A percentile compares a stretch with the other conserved stretches of the same genome.
Evolutionary conservation across 2,797 vertebrate genomes (phyloP).

Genomic region (Paedocypris micromegethes): DNA sequence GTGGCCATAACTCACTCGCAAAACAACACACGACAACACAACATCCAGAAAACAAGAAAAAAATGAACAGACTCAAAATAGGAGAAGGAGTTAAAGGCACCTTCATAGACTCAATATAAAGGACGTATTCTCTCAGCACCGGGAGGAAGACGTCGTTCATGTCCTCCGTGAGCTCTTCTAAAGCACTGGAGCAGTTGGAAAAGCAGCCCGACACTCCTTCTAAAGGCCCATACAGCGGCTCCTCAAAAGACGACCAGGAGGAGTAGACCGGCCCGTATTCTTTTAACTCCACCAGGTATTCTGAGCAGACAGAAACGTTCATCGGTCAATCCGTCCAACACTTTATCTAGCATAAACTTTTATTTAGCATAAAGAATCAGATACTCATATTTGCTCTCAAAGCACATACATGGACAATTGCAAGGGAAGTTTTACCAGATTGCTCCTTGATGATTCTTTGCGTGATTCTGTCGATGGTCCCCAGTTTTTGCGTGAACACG

Average conservation of each 20-base stretch:
- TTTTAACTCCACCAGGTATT: constrained; percentile 88
- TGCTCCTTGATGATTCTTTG: constrained; percentile 97
- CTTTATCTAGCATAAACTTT: too few relatives aligned
- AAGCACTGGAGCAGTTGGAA: constrained; percentile 75
- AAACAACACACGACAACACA: too few relatives aligned
- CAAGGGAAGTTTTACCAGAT: constrained; percentile 70
- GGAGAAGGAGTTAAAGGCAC: constrained; percentile 54
- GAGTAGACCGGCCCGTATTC: constrained; percentile 90
- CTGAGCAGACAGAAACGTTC: constrained; percentile 54
- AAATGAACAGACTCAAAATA: too few relatives aligned
- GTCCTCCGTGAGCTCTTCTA: constrained; percentile 87
- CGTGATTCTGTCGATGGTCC: constrained; percentile 94
- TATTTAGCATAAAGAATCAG: neutral
- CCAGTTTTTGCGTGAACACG: constrained; percentile 88
- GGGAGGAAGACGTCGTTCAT: constrained; percentile 93
- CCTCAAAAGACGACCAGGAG: constrained; percentile 82
- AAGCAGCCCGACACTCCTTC: constrained; percentile 83
- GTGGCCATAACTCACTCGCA: too few relatives aligned
- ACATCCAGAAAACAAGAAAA: too few relatives aligned
- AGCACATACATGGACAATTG: neutral
- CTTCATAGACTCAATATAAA: constrained; percentile 97
- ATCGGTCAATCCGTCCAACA: too few relatives aligned
- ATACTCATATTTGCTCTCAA: neutral
- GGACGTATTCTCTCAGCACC: constrained; percentile 87
- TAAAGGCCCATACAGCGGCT: constrained; percentile 79